A percentile compares a stretch with the other conserved stretches of the same genome.
phyloP scores from a whole-genome alignment of 2,113 vertebrate genomes.

The Dipodomys merriami region DNA sequence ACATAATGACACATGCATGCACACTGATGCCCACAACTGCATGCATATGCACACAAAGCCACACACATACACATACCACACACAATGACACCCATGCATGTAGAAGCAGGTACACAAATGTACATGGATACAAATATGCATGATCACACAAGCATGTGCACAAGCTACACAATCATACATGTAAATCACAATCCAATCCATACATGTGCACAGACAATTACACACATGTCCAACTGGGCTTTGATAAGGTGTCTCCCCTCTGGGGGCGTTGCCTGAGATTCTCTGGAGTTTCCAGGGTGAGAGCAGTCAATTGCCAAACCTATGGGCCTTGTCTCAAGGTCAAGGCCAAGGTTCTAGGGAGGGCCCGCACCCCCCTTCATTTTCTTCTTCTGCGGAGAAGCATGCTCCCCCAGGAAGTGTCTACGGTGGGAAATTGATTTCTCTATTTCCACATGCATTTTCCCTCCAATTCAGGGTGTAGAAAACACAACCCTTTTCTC shows the following conservation, averaged over 20 bases:
- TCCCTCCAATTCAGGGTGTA: background rate
- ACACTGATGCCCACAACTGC: too few relatives aligned
- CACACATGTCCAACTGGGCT: background rate
- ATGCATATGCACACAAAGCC: too few relatives aligned
- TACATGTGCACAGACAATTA: background rate
- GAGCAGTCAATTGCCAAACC: background rate
- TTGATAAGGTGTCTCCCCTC: accelerated
- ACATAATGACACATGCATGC: background rate
- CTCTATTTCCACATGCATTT: constrained; percentile 49
- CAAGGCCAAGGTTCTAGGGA: background rate
- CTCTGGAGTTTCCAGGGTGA: background rate
- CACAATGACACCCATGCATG: too few relatives aligned
- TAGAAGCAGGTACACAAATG: too few relatives aligned
- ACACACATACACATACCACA: too few relatives aligned
- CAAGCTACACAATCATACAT: too few relatives aligned
- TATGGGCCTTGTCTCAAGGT: background rate
- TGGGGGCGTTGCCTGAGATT: background rate
- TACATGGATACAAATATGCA: background rate
- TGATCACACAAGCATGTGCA: too few relatives aligned
- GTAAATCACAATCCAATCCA: too few relatives aligned
- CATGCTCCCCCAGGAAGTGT: constrained; percentile 10
- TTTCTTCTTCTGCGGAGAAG: constrained; percentile 38
- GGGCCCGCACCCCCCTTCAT: background rate
- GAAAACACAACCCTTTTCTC: background rate
- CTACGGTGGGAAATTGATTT: constrained; percentile 59